Percentiles rank a stretch among this genome's conserved stretches.
Conservation (phyloP, 64 coral and sea anemone genomes). For the Actinia tenebrosa region DNA sequence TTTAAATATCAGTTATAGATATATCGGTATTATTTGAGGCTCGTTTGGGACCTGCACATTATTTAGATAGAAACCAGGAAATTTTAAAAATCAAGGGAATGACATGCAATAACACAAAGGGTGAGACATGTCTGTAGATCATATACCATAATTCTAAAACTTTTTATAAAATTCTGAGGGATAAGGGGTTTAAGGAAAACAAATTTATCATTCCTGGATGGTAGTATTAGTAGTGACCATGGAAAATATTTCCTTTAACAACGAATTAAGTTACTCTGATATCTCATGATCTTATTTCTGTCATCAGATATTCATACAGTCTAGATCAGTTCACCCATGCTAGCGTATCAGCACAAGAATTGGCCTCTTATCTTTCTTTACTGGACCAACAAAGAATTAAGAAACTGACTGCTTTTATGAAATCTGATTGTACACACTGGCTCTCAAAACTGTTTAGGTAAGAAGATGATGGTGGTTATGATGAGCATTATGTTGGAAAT, state of each 20-base stretch:
- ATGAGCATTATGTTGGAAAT: no score
- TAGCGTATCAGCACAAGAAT: constrained; percentile 47
- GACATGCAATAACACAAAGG: no score
- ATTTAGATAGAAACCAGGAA: no score
- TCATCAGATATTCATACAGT: constrained; percentile 51
- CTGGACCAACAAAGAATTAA: constrained; percentile 74
- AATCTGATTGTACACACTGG: constrained; percentile 88
- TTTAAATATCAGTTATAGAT: no score
- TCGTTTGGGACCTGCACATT: no score
- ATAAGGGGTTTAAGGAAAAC: no score
- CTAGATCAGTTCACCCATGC: constrained; percentile 64
- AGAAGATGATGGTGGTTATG: neutral
- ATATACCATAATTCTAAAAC: no score
- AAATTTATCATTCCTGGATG: neutral
- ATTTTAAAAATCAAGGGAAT: no score
- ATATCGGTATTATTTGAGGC: no score
- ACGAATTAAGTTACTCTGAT: neutral
- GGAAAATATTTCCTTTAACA: neutral
- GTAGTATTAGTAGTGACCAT: neutral
- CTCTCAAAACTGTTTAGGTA: constrained; percentile 87
- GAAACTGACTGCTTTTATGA: constrained; percentile 67
- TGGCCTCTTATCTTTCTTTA: constrained; percentile 76
- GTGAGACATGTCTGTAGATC: no score
- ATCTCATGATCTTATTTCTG: neutral
- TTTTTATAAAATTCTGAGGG: no score